Percentiles rank a stretch among this genome's conserved stretches.
Evolutionary conservation across 1,140 invertebrate genomes (phyloP).

Genomic region (Littorina saxatilis): DNA sequence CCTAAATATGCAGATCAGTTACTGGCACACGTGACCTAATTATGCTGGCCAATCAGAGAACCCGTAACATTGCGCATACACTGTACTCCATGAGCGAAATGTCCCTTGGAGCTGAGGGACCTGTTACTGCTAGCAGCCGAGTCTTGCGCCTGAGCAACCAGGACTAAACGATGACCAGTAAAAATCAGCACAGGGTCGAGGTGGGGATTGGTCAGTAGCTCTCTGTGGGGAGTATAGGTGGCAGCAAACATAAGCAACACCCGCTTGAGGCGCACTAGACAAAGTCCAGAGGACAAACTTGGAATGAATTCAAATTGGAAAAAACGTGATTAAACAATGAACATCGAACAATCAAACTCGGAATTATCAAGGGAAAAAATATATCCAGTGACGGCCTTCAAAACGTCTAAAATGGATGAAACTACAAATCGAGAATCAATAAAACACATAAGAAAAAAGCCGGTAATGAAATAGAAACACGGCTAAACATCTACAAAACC

Average conservation of each 20-base stretch:
- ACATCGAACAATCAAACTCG: constrained; percentile 36
- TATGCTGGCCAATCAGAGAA: too few species aligned
- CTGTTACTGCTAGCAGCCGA: too few species aligned
- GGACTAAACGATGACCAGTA: too few species aligned
- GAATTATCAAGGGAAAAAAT: constrained; percentile 32
- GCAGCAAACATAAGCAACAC: background rate
- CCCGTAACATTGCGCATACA: too few species aligned
- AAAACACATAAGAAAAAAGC: constrained; percentile 27
- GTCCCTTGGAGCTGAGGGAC: too few species aligned
- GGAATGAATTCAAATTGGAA: constrained; percentile 42
- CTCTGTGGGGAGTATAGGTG: background rate
- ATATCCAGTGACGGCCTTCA: constrained; percentile 19
- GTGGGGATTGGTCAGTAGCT: background rate
- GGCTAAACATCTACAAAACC: constrained; percentile 36
- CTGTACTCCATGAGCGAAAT: too few species aligned
- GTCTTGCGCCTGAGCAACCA: too few species aligned
- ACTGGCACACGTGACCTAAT: too few species aligned
- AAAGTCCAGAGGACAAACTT: constrained; percentile 1
- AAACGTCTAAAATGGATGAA: constrained; percentile 34
- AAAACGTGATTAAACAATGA: constrained; percentile 33
- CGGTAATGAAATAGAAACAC: constrained; percentile 31
- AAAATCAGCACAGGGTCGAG: background rate
- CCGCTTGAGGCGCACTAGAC: constrained; percentile 14
- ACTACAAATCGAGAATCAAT: constrained; percentile 33
- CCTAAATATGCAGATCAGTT: too few species aligned